phyloP scores from a whole-genome alignment of 2,888 invertebrate genomes.

The Rhagophthalmus giganteus region DNA sequence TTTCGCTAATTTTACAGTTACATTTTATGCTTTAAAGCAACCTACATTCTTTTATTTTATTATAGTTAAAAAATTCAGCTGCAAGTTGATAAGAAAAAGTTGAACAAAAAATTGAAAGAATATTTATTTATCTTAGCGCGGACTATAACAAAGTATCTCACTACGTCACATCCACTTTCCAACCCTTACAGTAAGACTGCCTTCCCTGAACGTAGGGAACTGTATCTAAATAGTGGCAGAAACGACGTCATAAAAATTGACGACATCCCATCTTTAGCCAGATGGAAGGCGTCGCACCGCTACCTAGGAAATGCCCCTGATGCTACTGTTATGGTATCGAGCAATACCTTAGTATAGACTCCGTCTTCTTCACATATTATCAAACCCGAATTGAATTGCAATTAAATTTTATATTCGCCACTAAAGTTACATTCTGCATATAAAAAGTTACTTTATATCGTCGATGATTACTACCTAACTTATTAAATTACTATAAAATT shows the following conservation, averaged over 20 bases:
- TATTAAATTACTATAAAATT: too few relatives aligned
- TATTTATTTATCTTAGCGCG: too few relatives aligned
- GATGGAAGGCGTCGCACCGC: slow-evolving; percentile 31
- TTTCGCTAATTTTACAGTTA: too few relatives aligned
- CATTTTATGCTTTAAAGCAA: too few relatives aligned
- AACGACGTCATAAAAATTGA: slow-evolving; percentile 41
- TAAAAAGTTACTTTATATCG: too few relatives aligned
- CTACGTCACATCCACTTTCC: slow-evolving; percentile 9
- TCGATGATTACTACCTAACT: too few relatives aligned
- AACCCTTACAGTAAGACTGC: slow-evolving; percentile 19
- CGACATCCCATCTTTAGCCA: slow-evolving; percentile 33
- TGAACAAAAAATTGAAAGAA: too few relatives aligned
- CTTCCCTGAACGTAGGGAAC: slow-evolving; percentile 27
- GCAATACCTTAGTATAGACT: slow-evolving; percentile 6
- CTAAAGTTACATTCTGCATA: too few relatives aligned
- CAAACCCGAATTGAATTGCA: neutral
- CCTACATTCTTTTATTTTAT: too few relatives aligned
- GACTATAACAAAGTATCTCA: neutral
- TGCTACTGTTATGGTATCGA: slow-evolving; percentile 12
- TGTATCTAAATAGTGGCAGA: slow-evolving; percentile 41
- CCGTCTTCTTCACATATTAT: slow-evolving; percentile 1
- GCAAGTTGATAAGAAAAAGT: too few relatives aligned
- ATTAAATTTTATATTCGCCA: too few relatives aligned
- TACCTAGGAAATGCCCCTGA: slow-evolving; percentile 24
- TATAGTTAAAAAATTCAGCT: too few relatives aligned